A percentile compares a stretch with the other conserved stretches of the same genome.
Evolutionary conservation across 2,797 vertebrate species (phyloP).

Genomic region (Pogonophryne albipinna): DNA sequence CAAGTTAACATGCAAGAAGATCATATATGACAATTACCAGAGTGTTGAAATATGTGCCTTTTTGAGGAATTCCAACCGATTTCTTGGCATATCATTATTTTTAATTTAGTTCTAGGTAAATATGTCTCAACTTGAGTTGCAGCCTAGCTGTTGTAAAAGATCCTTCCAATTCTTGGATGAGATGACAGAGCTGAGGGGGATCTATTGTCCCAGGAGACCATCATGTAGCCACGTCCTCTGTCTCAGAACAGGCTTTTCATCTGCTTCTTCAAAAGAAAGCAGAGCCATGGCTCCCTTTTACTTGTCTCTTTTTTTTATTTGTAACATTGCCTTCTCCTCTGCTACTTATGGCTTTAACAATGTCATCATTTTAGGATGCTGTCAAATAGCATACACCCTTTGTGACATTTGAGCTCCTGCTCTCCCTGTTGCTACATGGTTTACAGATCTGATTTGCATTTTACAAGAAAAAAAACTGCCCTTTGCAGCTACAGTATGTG

Average conservation of each 20-base stretch:
- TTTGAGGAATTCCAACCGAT: neutral
- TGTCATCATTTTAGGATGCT: conserved; percentile 41
- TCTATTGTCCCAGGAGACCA: conserved; percentile 48
- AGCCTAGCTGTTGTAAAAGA: conserved; percentile 11
- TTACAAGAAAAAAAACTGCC: conserved; percentile 23
- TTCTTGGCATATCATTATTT: neutral
- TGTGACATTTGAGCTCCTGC: conserved; percentile 35
- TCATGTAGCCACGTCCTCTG: conserved; percentile 31
- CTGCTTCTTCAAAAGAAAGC: conserved; percentile 53
- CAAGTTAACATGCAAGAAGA: neutral
- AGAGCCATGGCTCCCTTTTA: conserved; percentile 35
- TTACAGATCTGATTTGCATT: conserved; percentile 48
- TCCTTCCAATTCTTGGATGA: conserved; percentile 41
- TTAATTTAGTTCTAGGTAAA: neutral
- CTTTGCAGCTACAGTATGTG: neutral
- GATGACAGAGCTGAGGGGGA: conserved; percentile 38
- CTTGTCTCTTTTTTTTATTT: conserved; percentile 56
- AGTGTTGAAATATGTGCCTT: neutral
- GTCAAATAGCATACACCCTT: conserved; percentile 52
- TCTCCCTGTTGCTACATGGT: conserved; percentile 23
- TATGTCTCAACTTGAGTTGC: conserved; percentile 6
- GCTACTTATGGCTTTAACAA: conserved; percentile 41
- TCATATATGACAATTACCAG: neutral
- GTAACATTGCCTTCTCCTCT: conserved; percentile 34
- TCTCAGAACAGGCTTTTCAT: conserved; percentile 56